Conservation (phyloP, 1,140 invertebrate species). For the Panagrolaimus sp. region DNA sequence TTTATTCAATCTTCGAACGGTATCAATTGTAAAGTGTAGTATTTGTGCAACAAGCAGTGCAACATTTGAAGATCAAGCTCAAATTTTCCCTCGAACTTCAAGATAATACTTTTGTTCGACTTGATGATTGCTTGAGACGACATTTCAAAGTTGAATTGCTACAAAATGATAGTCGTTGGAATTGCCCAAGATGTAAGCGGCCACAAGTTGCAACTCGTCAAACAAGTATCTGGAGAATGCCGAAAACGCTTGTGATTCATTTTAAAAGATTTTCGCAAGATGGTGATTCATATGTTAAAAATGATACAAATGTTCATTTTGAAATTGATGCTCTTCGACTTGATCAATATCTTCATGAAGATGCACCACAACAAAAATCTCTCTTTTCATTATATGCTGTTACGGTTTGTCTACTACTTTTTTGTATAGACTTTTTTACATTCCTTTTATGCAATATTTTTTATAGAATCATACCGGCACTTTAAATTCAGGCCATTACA, state of each 20-base stretch:
- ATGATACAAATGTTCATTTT: slow-evolving; percentile 36
- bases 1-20: slow-evolving; percentile 33
- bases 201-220: slow-evolving; percentile 27
- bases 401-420: slow-evolving; percentile 23
- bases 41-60: slow-evolving; percentile 23
- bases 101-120: background rate
- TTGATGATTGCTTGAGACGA: slow-evolving; percentile 24
- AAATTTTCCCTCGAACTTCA: slow-evolving; percentile 31
- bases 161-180: slow-evolving; percentile 24
- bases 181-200: slow-evolving; percentile 29
- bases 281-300: slow-evolving; percentile 40
- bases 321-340: slow-evolving; percentile 28
- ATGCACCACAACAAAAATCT: slow-evolving; percentile 11
- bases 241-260: slow-evolving; percentile 34
- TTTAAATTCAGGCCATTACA: slow-evolving; percentile 31
- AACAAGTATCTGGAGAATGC: slow-evolving; percentile 35
- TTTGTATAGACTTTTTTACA: too few relatives aligned
- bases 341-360: slow-evolving; percentile 29
- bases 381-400: slow-evolving; percentile 37
- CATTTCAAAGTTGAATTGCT: slow-evolving; percentile 28
- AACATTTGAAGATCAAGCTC: slow-evolving; percentile 25
- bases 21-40: slow-evolving; percentile 25
- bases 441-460: slow-evolving; percentile 9
- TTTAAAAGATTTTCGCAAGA: slow-evolving; percentile 40
- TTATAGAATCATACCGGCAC: slow-evolving; percentile 28